These are phyloP conservation scores for Pocillopora verrucosa DNA, from an alignment of 64 coral and sea anemone genomes.

Conservation along the genomic window DNA sequence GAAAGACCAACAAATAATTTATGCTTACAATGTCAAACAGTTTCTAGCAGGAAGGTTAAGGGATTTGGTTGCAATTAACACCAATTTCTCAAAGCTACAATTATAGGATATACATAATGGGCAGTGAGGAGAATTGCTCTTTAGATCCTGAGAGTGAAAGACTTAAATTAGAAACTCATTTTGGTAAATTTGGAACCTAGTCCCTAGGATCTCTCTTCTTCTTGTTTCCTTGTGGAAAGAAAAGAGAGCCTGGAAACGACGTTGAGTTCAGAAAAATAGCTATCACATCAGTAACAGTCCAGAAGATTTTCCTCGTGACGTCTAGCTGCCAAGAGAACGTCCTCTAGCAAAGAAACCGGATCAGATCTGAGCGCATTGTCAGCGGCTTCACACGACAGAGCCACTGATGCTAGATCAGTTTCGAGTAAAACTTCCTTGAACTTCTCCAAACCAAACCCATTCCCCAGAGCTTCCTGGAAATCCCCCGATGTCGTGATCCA, in stretches of 20 bases:
- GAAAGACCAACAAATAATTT: too few relatives aligned
- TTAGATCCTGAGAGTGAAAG: too few relatives aligned
- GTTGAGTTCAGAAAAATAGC: not conserved
- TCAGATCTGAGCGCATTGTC: slow-evolving; percentile 67
- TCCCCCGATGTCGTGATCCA: not conserved
- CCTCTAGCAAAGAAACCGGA: slow-evolving; percentile 66
- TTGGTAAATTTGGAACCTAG: too few relatives aligned
- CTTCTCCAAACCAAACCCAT: slow-evolving; percentile 12
- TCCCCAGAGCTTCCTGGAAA: not conserved
- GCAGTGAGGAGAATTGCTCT: too few relatives aligned
- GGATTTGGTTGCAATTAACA: too few relatives aligned
- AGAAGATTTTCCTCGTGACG: slow-evolving; percentile 70
- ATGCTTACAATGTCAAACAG: too few relatives aligned
- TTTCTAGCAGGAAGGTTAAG: too few relatives aligned
- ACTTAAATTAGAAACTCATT: too few relatives aligned
- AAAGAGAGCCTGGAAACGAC: not conserved
- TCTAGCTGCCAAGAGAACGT: slow-evolving; percentile 63
- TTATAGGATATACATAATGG: too few relatives aligned
- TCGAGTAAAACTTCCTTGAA: slow-evolving; percentile 33
- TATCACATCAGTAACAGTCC: slow-evolving; percentile 70
- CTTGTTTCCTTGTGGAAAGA: too few relatives aligned
- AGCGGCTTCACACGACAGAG: slow-evolving; percentile 20
- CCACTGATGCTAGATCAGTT: slow-evolving; percentile 45
- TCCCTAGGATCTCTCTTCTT: too few relatives aligned
- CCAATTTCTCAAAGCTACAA: too few relatives aligned